Evolutionary conservation across 37 sponge, comb jelly and placozoan genomes (phyloP).

Genomic region (Tethya wilhelma): DNA sequence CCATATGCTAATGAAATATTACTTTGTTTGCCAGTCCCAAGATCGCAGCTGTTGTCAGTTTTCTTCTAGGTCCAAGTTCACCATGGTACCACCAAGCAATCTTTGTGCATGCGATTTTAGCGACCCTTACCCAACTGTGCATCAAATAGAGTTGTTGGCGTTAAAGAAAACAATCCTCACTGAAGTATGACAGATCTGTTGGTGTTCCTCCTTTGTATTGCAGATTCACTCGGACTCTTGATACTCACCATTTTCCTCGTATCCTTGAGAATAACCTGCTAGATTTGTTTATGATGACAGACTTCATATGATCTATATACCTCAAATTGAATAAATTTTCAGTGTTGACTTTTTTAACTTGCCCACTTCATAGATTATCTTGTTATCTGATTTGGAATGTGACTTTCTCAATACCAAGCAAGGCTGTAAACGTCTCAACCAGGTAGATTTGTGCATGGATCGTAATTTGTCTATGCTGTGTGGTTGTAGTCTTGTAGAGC

Average conservation of each 20-base stretch:
- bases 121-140: too few species aligned
- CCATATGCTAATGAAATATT: too few species aligned
- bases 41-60: too few species aligned
- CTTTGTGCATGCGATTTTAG: too few species aligned
- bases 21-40: too few species aligned
- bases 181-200: conserved; percentile 58
- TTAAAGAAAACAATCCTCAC: too few species aligned
- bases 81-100: too few species aligned
- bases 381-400: conserved; percentile 87
- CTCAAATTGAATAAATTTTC: not conserved
- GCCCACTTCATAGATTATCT: conserved; percentile 57
- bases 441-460: conserved; percentile 36
- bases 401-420: conserved; percentile 85
- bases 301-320: not conserved
- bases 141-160: too few species aligned
- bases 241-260: conserved; percentile 72
- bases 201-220: conserved; percentile 55
- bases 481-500: too few species aligned
- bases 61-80: too few species aligned
- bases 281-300: not conserved
- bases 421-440: conserved; percentile 82
- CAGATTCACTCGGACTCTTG: conserved; percentile 41
- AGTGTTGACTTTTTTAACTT: not conserved
- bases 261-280: conserved; percentile 41
- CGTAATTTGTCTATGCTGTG: too few species aligned